Percentiles rank a stretch among this genome's conserved stretches.
Conservation (phyloP, 2,797 vertebrate species). For the Sebastes paucispinis region DNA sequence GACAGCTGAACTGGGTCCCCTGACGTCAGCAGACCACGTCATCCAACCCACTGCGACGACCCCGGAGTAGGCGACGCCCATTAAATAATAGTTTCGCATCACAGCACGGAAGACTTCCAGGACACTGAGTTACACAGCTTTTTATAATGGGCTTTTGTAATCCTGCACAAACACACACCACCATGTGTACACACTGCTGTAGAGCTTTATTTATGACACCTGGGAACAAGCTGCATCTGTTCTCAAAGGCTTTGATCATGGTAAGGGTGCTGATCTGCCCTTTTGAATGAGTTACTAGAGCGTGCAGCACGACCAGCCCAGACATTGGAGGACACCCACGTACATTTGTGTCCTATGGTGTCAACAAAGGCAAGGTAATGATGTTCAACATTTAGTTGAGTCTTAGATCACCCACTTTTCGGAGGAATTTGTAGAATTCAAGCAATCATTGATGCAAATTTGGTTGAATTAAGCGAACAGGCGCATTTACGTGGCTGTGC, state of each 20-base stretch:
- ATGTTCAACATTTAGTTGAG: not conserved
- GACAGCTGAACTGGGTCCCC: constrained; percentile 66
- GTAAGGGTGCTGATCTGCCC: constrained; percentile 9
- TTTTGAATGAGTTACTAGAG: constrained; percentile 22
- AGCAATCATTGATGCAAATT: not conserved
- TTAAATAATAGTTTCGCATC: constrained; percentile 39
- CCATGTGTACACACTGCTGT: not conserved
- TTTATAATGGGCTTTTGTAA: not conserved
- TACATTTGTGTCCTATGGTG: not conserved
- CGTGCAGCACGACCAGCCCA: too few relatives aligned
- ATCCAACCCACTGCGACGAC: constrained; percentile 17
- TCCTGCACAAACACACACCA: not conserved
- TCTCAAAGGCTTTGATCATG: constrained; percentile 13
- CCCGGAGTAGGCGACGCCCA: not conserved
- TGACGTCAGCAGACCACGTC: constrained; percentile 53
- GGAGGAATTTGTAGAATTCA: not conserved
- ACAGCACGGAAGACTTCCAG: not conserved
- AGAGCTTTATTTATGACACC: not conserved
- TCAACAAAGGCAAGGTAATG: not conserved
- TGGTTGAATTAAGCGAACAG: not conserved
- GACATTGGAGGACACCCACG: not conserved
- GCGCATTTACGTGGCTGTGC: not conserved
- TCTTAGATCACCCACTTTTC: too few relatives aligned
- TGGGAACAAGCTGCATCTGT: not conserved
- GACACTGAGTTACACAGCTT: constrained; percentile 6